Base-by-base conservation (phyloP, 1,140 invertebrate genomes). In the Brachionus angularis region DNA sequence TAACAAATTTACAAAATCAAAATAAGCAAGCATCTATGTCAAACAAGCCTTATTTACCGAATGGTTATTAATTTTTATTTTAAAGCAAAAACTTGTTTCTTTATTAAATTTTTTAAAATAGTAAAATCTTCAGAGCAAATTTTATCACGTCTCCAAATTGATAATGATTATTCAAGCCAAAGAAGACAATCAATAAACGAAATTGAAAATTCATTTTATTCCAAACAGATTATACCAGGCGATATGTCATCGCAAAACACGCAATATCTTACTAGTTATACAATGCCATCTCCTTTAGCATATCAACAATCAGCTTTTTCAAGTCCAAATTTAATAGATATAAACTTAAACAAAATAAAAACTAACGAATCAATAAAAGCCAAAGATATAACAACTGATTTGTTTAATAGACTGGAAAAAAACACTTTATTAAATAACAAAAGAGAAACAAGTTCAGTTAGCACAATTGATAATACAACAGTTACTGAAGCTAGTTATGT, bases 401-500 rank as follows among this genome's bases (percentile, higher is more conserved):
- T 67, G 18, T 67, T 67, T 46, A 67, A 47, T 33, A 33, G 12
- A 10, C 47, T 67, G 21, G 62, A 67, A 50, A 31, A 50, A 42
- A 18, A 39, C n/a, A 67, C 62, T 42, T 18, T 67, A 3, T 36
- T 67, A 23, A 67, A 50, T 36, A 12, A 12, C 1, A 67, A 67
- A 67, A 67, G 47, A 67, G 62, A 67, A 23, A 18, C 25, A 10
- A 29, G n/a, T 23, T 67, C 62, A n/a, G 34, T 47, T 16, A 67
- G 62, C 36, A 29, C 62, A 2, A 50, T 67, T 49, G 62, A 67
- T 50, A 46, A 58, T 23, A 58, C n/a, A 14, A 67, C 62, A 36
- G 42, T 46, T 12, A 67, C 62, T 16, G 62, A 67, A 47, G 42
- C 62, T 16, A 67, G 62, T 27, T 67, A 67, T 34, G 47, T 50